These are phyloP conservation scores for Malacoraja senta DNA, from an alignment of 2,797 vertebrate genomes.

Conservation along the genomic window DNA sequence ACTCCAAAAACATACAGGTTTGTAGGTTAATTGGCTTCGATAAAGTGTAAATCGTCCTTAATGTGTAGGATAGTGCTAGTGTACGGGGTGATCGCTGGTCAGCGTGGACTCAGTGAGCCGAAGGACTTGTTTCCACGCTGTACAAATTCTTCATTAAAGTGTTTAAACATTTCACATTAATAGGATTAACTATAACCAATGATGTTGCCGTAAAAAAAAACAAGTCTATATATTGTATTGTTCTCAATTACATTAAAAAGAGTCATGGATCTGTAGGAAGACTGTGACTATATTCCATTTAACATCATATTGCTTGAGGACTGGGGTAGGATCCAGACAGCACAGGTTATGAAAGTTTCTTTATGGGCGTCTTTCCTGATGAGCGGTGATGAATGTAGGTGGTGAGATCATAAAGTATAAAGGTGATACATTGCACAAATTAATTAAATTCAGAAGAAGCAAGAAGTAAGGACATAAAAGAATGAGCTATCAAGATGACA, in stretches of 20 bases:
- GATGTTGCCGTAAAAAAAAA: not conserved
- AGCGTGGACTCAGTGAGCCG: no score
- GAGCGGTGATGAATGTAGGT: not conserved
- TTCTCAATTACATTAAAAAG: not conserved
- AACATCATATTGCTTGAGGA: not conserved
- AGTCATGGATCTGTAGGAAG: not conserved
- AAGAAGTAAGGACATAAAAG: not conserved
- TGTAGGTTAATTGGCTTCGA: no score
- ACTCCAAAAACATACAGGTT: no score
- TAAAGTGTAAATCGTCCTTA: no score
- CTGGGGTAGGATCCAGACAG: not conserved
- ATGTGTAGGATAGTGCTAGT: no score
- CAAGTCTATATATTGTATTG: not conserved
- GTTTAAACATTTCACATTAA: conserved; percentile 20
- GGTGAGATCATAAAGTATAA: not conserved
- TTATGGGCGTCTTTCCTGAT: not conserved
- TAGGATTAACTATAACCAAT: conserved; percentile 20
- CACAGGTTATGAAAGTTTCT: not conserved
- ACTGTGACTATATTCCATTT: not conserved
- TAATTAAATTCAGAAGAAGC: not conserved
- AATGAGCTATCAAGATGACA: not conserved
- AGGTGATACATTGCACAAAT: not conserved
- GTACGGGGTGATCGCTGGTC: no score
- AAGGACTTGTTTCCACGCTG: no score
- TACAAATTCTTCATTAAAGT: not conserved